Evolutionary conservation across 2,797 vertebrate genomes (phyloP), one percentile per base, ranked within the genome.

Genomic region (Pangasius krempfi): DNA sequence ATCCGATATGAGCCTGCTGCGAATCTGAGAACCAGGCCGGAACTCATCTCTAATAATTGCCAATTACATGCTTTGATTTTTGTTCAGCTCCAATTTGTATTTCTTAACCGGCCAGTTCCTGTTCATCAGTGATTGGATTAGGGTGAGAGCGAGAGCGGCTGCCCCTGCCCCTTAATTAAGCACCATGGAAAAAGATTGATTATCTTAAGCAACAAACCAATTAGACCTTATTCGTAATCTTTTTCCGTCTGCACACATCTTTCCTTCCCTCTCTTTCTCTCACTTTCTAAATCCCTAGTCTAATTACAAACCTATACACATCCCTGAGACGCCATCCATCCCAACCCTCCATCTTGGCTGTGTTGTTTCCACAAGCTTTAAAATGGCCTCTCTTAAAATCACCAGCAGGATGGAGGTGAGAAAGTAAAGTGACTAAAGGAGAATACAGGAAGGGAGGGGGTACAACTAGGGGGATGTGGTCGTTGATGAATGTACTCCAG

Each of bases 161-260:
- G 88, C 88, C 90, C 66, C 92, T 88, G 92, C 93, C 72, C 81
- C 87, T 91, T 94, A 95, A 94, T 95, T 93, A 94, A 89, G 86
- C 89, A 89, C 90, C 89, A 84, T 78, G 84, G 14, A 86, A 93
- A 84, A 94, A 94, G 91, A 95, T 92, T 90, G 93, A 95, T 93
- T 91, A 92, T 93, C 89, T 94, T 93, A 93, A 92, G 88, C 90
- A 95, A 94, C 90, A 92, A 91, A 92, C 91, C 92, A 94, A 96
- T 96, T 95, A 85, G 93, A 91, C 91, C 90, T 93, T 88, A 89
- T 89, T 94, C 93, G 92, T 91, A 93, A 92, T 91, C 87, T 85
- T 76, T 83, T 50, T 72, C 72, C 16, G 52, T 72, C 84, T 52
- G 30, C 73, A 33, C 64, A 6, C 27, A 20, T 5, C 54, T 62